phyloP scores from a whole-genome alignment of 1,140 invertebrate genomes.

The Euglossa dilemma region DNA sequence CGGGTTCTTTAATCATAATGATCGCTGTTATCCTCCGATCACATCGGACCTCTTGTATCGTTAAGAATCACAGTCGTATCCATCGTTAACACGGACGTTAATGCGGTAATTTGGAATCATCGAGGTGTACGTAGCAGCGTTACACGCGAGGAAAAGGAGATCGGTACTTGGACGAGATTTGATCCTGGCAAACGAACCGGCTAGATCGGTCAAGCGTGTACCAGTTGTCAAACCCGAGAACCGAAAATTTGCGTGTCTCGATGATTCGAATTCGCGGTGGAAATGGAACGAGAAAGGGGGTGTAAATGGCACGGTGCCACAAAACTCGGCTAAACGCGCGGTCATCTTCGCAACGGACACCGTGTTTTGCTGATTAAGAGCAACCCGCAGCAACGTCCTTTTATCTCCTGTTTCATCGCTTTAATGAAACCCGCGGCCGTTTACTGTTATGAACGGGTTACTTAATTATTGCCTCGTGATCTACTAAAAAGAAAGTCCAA shows the following conservation, averaged over 20 bases:
- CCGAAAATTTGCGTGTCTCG: conserved; percentile 17
- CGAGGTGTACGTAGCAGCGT: no score
- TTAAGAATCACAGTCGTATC: neutral
- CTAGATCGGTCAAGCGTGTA: neutral
- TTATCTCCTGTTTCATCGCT: neutral
- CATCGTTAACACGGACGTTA: neutral
- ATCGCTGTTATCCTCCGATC: no score
- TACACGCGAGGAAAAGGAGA: no score
- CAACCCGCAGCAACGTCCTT: neutral
- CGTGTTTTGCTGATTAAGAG: conserved; percentile 56
- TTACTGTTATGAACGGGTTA: no score
- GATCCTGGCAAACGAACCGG: neutral
- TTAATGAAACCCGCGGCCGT: neutral
- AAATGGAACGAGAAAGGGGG: conserved; percentile 21
- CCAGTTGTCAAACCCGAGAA: neutral
- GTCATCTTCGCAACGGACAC: neutral
- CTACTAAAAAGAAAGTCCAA: neutral
- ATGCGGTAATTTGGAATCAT: no score
- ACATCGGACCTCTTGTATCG: neutral
- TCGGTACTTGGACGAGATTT: no score
- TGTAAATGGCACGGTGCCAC: conserved; percentile 42
- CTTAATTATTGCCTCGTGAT: neutral
- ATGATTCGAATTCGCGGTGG: conserved; percentile 20
- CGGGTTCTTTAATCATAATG: neutral
- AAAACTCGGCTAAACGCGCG: conserved; percentile 40